A percentile compares a stretch with the other conserved stretches of the same genome.
Evolutionary conservation across 2,888 invertebrate genomes (phyloP).

Genomic region (Eristalis tenax): DNA sequence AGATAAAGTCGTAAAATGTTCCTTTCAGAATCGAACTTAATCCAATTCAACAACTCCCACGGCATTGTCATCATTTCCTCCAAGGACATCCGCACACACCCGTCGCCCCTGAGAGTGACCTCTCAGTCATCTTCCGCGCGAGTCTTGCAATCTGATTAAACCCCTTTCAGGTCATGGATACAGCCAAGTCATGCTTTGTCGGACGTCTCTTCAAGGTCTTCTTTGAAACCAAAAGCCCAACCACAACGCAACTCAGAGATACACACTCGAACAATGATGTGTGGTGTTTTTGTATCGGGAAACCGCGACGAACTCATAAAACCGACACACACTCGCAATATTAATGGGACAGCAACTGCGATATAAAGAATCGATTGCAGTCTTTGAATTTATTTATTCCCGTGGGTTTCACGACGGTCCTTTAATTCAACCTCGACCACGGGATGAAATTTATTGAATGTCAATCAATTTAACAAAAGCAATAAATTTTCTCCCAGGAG

Average conservation of each 20-base stretch:
- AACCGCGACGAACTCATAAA: conserved; percentile 29
- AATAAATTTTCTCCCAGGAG: conserved; percentile 27
- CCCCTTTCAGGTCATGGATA: background rate
- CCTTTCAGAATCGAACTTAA: background rate
- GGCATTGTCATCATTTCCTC: background rate
- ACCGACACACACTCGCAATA: conserved; percentile 19
- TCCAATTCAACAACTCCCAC: background rate
- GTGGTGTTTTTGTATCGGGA: background rate
- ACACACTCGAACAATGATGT: background rate
- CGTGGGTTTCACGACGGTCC: conserved; percentile 21
- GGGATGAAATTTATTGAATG: conserved; percentile 53
- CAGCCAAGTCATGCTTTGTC: background rate
- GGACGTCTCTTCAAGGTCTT: background rate
- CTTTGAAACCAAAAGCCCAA: background rate
- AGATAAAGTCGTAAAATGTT: background rate
- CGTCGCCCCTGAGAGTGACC: background rate
- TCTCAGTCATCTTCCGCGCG: background rate
- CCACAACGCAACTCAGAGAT: background rate
- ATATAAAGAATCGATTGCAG: conserved; percentile 24
- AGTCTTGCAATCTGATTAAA: background rate
- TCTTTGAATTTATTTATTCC: conserved; percentile 38
- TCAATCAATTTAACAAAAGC: conserved; percentile 58
- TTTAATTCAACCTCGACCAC: conserved; percentile 50
- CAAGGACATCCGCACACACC: background rate
- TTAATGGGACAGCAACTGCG: conserved; percentile 31